Percentiles rank a stretch among this genome's conserved stretches.
Evolutionary conservation across 1,140 invertebrate genomes (phyloP).

Genomic region (Portunus trituberculatus): DNA sequence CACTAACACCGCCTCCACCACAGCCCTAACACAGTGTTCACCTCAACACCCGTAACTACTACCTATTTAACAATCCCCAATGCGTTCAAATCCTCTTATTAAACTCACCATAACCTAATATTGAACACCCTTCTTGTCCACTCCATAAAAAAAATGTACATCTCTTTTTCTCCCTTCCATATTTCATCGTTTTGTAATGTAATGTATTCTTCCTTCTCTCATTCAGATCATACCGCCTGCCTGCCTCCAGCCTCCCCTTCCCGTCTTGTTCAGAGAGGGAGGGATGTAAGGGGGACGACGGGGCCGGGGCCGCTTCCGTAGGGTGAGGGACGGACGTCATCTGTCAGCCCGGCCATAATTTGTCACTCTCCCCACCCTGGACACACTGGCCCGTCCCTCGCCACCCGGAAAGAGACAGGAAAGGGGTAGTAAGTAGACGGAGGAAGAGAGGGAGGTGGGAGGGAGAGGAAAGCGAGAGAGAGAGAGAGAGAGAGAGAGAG

Average conservation of each 20-base stretch:
- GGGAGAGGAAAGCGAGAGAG: neutral
- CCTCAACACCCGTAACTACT: too few relatives aligned
- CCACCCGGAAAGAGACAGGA: neutral
- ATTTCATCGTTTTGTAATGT: neutral
- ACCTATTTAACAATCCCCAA: too few relatives aligned
- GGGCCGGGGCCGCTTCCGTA: neutral
- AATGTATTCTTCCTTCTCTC: neutral
- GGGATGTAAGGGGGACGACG: neutral
- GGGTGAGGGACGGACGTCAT: slow-evolving; percentile 25
- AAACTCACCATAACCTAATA: too few relatives aligned
- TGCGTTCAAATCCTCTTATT: too few relatives aligned
- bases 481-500: neutral
- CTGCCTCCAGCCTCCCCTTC: neutral
- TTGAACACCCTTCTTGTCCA: too few relatives aligned
- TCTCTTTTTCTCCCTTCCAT: neutral
- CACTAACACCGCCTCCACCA: too few relatives aligned
- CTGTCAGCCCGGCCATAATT: neutral
- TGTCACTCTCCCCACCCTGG: slow-evolving; percentile 10
- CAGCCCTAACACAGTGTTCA: too few relatives aligned
- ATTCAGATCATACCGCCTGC: neutral
- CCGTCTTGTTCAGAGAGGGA: neutral
- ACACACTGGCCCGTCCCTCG: neutral
- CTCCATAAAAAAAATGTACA: too few relatives aligned
- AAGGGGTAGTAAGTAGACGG: neutral
- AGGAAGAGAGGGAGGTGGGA: neutral